These are phyloP conservation scores for Sorex maritimensis DNA, from an alignment of 2,797 vertebrate genomes.

Conservation along the genomic window DNA sequence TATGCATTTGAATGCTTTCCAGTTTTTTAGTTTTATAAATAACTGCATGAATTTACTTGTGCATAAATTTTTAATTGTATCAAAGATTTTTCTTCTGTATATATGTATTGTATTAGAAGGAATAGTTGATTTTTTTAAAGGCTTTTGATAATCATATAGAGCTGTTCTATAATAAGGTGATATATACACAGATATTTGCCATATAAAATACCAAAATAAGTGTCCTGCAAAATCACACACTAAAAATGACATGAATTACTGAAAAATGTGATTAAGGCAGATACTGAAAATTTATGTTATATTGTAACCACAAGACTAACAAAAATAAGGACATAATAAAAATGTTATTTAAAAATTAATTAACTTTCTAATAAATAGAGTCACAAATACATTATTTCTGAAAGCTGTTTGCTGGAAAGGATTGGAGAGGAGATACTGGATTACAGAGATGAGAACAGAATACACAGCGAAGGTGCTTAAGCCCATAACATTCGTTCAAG, in stretches of 20 bases:
- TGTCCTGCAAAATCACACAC: conserved; percentile 25
- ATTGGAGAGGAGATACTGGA: background rate
- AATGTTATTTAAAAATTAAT: conserved; percentile 74
- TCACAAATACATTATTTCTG: background rate
- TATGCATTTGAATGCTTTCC: conserved; percentile 58
- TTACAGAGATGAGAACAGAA: background rate
- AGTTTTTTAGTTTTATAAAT: conserved; percentile 71
- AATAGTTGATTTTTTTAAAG: conserved; percentile 50
- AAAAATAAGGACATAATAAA: conserved; percentile 73
- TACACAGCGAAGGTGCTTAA: no score
- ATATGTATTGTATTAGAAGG: background rate
- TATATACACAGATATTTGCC: background rate
- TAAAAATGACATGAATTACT: conserved; percentile 44
- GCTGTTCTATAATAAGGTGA: conserved; percentile 14
- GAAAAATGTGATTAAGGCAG: conserved; percentile 47
- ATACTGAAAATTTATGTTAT: conserved; percentile 71
- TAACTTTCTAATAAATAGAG: conserved; percentile 58
- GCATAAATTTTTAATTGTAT: conserved; percentile 43
- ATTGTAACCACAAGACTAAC: conserved; percentile 33
- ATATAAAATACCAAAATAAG: conserved; percentile 58
- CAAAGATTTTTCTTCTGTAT: background rate
- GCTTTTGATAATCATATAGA: conserved; percentile 50
- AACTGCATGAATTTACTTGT: conserved; percentile 21
- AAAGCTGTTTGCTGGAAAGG: conserved; percentile 9
- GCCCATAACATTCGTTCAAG: background rate